These are phyloP conservation scores for Clavelina lepadiformis DNA, from an alignment of 23 tunicate genomes.

Conservation along the genomic window DNA sequence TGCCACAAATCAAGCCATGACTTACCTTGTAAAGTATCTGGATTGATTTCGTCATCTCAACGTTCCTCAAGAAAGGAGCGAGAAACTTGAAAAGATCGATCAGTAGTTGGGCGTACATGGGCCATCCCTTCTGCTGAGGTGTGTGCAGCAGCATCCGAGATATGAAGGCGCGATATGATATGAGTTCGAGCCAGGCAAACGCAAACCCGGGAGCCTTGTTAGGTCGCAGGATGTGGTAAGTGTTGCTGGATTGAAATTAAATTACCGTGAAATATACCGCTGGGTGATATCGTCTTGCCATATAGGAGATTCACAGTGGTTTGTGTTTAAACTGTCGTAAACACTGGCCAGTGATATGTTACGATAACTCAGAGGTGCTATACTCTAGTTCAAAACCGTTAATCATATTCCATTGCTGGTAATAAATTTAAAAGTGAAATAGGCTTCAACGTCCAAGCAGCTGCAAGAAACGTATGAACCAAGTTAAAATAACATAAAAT, in stretches of 20 bases:
- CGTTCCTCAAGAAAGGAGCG: conserved; percentile 95
- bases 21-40: conserved; percentile 83
- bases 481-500: too few species aligned
- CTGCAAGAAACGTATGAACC: too few species aligned
- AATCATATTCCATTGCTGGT: too few species aligned
- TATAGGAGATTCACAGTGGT: too few species aligned
- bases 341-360: too few species aligned
- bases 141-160: conserved; percentile 91
- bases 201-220: conserved; percentile 97
- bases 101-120: conserved; percentile 98
- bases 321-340: too few species aligned
- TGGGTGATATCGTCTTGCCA: too few species aligned
- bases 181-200: conserved; percentile 96
- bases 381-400: too few species aligned
- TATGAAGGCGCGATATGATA: conserved; percentile 88
- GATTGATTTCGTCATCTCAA: conserved; percentile 72
- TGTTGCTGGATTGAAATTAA: conserved; percentile 51
- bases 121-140: conserved; percentile 96
- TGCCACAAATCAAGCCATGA: background rate
- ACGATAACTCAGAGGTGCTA: too few species aligned
- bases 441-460: too few species aligned
- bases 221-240: conserved; percentile 96
- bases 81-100: conserved; percentile 94
- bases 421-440: too few species aligned
- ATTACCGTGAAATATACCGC: background rate